Percentiles rank a stretch among this genome's conserved stretches.
These are phyloP conservation scores for Alfaro cultratus DNA, from an alignment of 2,797 vertebrate species.

Conservation along the genomic window DNA sequence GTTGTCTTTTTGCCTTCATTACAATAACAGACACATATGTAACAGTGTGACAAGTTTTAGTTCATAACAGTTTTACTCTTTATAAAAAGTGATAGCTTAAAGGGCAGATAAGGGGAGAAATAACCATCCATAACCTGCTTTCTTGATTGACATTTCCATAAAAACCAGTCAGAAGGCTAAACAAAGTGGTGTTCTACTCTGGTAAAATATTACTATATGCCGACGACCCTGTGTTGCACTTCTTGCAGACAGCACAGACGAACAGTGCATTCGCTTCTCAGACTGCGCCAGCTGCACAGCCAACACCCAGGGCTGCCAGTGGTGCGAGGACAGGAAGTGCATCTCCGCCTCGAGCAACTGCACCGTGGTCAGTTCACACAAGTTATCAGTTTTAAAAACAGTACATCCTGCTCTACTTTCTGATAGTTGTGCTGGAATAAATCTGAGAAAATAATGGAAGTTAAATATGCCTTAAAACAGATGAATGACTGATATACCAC, in stretches of 20 bases:
- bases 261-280: slow-evolving; percentile 89
- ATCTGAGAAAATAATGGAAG: neutral
- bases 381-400: neutral
- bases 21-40: neutral
- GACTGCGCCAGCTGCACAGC: slow-evolving; percentile 94
- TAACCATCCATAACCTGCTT: neutral
- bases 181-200: neutral
- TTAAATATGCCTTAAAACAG: neutral
- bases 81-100: neutral
- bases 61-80: neutral
- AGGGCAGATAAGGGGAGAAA: neutral
- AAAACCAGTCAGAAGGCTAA: neutral
- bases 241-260: slow-evolving; percentile 83
- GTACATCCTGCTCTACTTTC: neutral
- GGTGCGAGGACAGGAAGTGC: slow-evolving; percentile 96
- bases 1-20: neutral
- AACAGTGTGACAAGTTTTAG: neutral
- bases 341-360: slow-evolving; percentile 91
- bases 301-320: slow-evolving; percentile 92
- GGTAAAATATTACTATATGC: neutral
- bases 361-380: slow-evolving; percentile 86
- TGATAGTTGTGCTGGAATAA: neutral
- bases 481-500: neutral
- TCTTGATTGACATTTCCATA: neutral
- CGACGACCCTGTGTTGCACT: neutral